A percentile compares a stretch with the other conserved stretches of the same genome.
Conservation (phyloP, 2,888 invertebrate species). For the Cephus nigrinus region DNA sequence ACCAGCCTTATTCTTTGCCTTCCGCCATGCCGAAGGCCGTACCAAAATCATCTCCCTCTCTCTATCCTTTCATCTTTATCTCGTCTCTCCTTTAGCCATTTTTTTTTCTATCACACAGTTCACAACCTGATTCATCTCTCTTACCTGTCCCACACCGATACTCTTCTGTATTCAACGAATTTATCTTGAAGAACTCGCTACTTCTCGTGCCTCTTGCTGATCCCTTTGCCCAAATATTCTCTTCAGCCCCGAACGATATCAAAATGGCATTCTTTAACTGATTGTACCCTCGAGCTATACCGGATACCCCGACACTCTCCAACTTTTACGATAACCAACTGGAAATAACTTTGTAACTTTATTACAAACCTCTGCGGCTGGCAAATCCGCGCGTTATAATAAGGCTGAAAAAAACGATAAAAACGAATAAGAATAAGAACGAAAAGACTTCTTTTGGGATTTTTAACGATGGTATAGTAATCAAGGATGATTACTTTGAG, state of each 20-base stretch:
- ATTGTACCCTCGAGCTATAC: slow-evolving; percentile 53
- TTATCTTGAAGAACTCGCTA: slow-evolving; percentile 17
- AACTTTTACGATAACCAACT: slow-evolving; percentile 60
- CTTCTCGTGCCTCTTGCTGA: not conserved
- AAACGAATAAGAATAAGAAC: not conserved
- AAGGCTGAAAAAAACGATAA: not conserved
- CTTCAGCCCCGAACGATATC: slow-evolving; percentile 46
- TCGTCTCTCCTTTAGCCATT: not conserved
- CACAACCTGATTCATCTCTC: slow-evolving; percentile 21
- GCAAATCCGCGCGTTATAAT: slow-evolving; percentile 26
- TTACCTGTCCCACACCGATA: not conserved
- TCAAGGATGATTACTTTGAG: not conserved
- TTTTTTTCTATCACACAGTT: slow-evolving; percentile 1
- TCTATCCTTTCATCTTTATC: slow-evolving; percentile 8
- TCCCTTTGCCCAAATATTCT: not conserved
- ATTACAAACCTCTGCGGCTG: slow-evolving; percentile 44
- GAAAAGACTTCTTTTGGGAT: not conserved
- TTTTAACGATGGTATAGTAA: not conserved
- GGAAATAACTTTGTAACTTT: slow-evolving; percentile 59
- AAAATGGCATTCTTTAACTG: slow-evolving; percentile 58
- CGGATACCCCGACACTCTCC: slow-evolving; percentile 40
- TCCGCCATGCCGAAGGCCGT: not conserved
- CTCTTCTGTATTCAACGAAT: slow-evolving; percentile 44
- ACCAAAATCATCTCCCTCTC: not conserved
- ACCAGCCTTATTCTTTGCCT: not conserved